Base-by-base conservation (phyloP, 2,797 vertebrate genomes). In the Cygnus olor region DNA sequence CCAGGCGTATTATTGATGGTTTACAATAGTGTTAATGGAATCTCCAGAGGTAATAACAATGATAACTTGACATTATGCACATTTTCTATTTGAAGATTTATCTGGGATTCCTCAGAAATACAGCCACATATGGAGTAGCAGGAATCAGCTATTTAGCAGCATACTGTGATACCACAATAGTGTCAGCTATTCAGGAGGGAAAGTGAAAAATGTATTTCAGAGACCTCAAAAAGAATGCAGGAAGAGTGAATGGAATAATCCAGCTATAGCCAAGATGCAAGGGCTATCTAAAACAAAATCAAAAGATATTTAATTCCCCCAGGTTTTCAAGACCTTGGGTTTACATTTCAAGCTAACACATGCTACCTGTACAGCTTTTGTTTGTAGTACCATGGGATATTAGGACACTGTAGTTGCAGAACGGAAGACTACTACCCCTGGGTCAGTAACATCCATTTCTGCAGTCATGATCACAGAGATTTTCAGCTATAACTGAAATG, bases 141-240 rank as follows among this genome's bases (percentile, higher is more conserved):
- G 78, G 38, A 63, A 90, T 70, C 83, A 87, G 74, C 84, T 81
- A 14, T 78, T 95, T 83, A 89, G 81, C 89, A 92, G 86, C 93
- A 88, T 1, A 88, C 69, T 83, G 92, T 80, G 93, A 89, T 85
- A 89, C 44, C 89, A 95, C 92, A 94, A 86, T 40, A 61, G 45
- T 76, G 85, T 90, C 76, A 92, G 76, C 57, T 89, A 64, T 72
- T 91, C 89, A 20, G 0, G 53, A 78, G 58, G 66, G 82, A 76
- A 81, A 79, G 80, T 85, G 89, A 94, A 94, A 93, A 91, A 83
- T 91, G 61, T 81, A 78, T 93, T 88, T 93, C n/a, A n/a, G 76
- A 78, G 49, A 69, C 74, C 89, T 89, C 82, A 47, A 16, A 54
- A 74, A 80, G 53, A 36, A 72, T 40, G 72, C 73, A 76, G 45